phyloP scores from a whole-genome alignment of 2,888 invertebrate species.

The Drosophila meridionalis region DNA sequence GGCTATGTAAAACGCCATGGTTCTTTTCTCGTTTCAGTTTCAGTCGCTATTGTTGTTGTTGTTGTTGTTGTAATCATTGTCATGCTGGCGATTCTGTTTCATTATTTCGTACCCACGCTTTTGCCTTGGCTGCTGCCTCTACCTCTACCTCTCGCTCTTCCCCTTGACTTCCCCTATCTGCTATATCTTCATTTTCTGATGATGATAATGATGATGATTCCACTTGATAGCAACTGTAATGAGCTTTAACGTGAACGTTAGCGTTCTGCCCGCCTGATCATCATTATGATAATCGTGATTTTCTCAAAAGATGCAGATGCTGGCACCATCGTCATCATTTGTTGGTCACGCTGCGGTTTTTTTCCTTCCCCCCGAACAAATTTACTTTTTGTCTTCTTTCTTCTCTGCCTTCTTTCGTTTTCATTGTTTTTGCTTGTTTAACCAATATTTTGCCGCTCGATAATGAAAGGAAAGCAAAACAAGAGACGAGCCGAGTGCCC shows the following conservation, averaged over 20 bases:
- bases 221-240: conserved; percentile 71
- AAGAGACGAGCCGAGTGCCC: conserved; percentile 45
- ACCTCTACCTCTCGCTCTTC: background rate
- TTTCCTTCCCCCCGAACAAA: conserved; percentile 28
- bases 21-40: conserved; percentile 42
- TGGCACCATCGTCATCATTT: conserved; percentile 70
- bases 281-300: conserved; percentile 72
- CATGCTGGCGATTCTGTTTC: conserved; percentile 78
- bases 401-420: conserved; percentile 65
- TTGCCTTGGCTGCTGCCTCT: conserved; percentile 17
- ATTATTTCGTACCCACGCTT: conserved; percentile 76
- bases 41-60: conserved; percentile 30
- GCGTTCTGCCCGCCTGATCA: conserved; percentile 70
- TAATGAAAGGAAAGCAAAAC: conserved; percentile 80
- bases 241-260: conserved; percentile 62
- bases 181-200: conserved; percentile 4
- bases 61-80: conserved; percentile 68
- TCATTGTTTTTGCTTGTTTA: conserved; percentile 77
- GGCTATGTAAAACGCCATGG: conserved; percentile 49
- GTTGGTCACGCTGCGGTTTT: conserved; percentile 75
- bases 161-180: background rate
- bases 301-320: conserved; percentile 68
- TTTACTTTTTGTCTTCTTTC: conserved; percentile 53
- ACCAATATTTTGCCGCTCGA: conserved; percentile 81
- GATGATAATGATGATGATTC: conserved; percentile 42